phyloP scores from a whole-genome alignment of 2,113 vertebrate genomes.

The Strix uralensis region DNA sequence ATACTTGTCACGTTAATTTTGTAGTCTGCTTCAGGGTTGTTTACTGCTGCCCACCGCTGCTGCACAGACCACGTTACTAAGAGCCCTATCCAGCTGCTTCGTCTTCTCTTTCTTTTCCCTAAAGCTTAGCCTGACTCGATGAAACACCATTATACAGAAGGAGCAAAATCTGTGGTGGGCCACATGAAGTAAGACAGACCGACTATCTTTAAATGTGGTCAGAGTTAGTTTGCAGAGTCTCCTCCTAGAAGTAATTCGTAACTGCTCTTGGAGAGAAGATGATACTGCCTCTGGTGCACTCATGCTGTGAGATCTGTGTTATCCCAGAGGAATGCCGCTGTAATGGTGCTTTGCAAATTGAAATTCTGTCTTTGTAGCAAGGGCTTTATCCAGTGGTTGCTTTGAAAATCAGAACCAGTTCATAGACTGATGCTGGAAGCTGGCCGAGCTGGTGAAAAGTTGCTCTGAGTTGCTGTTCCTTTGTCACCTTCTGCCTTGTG shows the following conservation, averaged over 20 bases:
- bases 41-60: background rate
- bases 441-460: background rate
- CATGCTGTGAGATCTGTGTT: fast-evolving
- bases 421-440: background rate
- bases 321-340: background rate
- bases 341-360: background rate
- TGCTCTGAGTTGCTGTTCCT: background rate
- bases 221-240: background rate
- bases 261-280: background rate
- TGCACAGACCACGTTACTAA: background rate
- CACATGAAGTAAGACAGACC: background rate
- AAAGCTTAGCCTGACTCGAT: fast-evolving
- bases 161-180: background rate
- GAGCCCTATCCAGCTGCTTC: background rate
- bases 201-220: background rate
- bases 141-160: background rate
- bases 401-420: background rate
- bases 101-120: background rate
- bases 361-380: background rate
- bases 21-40: background rate
- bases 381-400: background rate
- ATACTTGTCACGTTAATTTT: background rate
- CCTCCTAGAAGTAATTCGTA: background rate
- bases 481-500: background rate
- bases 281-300: background rate